Evolutionary conservation across 2,113 vertebrate genomes (phyloP), one percentile per base, ranked within the genome.

Genomic region (Megalops atlanticus): DNA sequence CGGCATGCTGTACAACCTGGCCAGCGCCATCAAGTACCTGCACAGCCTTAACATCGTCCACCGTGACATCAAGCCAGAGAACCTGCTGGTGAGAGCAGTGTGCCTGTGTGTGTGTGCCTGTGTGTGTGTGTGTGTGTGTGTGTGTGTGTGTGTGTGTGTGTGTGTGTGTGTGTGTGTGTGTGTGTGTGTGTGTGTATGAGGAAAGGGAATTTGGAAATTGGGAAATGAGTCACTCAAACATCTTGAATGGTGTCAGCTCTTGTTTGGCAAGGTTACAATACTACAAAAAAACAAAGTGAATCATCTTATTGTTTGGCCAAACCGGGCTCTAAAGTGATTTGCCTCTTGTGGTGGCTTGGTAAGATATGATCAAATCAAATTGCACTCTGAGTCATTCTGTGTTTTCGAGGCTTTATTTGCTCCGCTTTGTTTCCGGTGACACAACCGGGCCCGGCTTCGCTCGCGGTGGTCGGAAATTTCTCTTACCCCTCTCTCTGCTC

Each of bases 31-130:
- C 92, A 99, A 98, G 81, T 99, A 99, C 90, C 96, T 99, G 87
- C 98, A 99, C 86, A 93, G 95, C 86, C 94, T 97, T 85, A 97
- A 97, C 87, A 98, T 99, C 11, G 97, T 98, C 70, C 98, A 99
- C 88, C 95, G 98, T 35, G 98, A 99, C 94, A 99, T 99, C 90
- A 99, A 99, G 89, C 98, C 98, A 0, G 98, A 99, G 88, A 99
- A 99, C 86, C 94, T 99, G 79, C 88, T 99, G 96, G 98, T 99
- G 91, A 95, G 95, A 31, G 14, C 14, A 6, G 27, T 18, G 38
- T 33, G 39, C 38, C 41, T 49, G 1, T 52, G 21, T 79, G n/a
- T 24, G 36, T 3, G 21, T 71, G 24, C 47, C 16, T 45, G 39
- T 38, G 16, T 24, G 31, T 14, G 45, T 31, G 38, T 80, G 24